Base-by-base conservation (phyloP, 2,797 vertebrate genomes). In the Remorina albescens region DNA sequence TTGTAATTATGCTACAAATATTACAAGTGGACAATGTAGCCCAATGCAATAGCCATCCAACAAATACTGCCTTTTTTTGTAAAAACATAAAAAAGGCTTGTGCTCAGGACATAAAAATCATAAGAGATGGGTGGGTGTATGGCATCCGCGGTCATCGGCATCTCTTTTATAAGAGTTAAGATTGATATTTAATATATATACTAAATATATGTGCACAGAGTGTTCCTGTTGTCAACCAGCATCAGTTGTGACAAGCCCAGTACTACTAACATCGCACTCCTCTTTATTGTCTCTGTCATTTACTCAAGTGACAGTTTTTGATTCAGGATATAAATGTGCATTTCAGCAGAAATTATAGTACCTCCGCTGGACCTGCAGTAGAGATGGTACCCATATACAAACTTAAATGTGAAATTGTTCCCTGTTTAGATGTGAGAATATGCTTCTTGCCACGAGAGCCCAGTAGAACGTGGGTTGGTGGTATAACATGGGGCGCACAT, bases 401-500 rank as follows among this genome's bases (percentile, higher is more conserved):
- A 61, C 69, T 77, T 30, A 58, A 67, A 54, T 74, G 44, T 56
- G 58, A 37, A 75, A 49, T 53, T 5, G 18, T 63, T 49, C 51
- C 71, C 39, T 42, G 67, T 79, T 86, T 76, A 36, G 63, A 77
- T 65, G 74, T 57, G 53, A 73, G 66, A 49, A 65, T 58, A 68
- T 71, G 63, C 64, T 69, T 71, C 60, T 56, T 66, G 54, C 55
- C 41, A 61, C 44, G 78, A 59, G 69, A 80, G 65, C 78, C 60
- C 67, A 56, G 67, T 69, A 66, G 76, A 85, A 74, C 70, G 39
- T 32, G 41, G 34, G 44, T 61, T 85, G 77, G 74, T 81, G 81
- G 78, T 83, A 71, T 79, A 80, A 75, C 75, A 82, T 61, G 74
- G 69, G 61, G 72, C 69, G 63, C 76, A 44, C 44, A 46, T 67